A percentile compares a stretch with the other conserved stretches of the same genome.
Conservation (phyloP, 1,140 invertebrate species). For the Zelostemma sp. region DNA sequence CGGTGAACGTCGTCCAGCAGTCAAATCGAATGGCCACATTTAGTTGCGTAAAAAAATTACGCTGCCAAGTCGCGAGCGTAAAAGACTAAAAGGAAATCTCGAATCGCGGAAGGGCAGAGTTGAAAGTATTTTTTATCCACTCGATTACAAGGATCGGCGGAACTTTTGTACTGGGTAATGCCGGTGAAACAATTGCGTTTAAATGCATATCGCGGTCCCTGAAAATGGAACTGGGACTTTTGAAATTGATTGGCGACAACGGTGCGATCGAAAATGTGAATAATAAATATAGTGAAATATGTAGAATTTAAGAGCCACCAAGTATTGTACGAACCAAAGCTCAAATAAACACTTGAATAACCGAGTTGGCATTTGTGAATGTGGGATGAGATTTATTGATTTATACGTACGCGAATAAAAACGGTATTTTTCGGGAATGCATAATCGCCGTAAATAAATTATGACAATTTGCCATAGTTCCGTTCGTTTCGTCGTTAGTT, state of each 20-base stretch:
- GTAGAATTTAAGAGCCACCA: constrained; percentile 20
- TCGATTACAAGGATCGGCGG: constrained; percentile 19
- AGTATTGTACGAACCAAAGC: constrained; percentile 52
- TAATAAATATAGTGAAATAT: constrained; percentile 6
- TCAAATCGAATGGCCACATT: constrained; percentile 13
- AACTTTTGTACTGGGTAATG: constrained; percentile 34
- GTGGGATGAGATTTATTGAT: too few relatives aligned
- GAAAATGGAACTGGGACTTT: constrained; percentile 13
- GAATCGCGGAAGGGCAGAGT: constrained; percentile 24
- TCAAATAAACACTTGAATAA: constrained; percentile 23
- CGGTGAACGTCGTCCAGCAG: constrained; percentile 36
- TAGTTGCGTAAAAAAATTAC: constrained; percentile 18
- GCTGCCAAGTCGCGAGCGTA: constrained; percentile 21
- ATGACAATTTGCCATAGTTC: neutral
- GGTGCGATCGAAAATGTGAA: constrained; percentile 12
- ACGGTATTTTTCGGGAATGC: too few relatives aligned
- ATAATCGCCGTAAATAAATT: too few relatives aligned
- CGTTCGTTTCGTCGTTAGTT: too few relatives aligned
- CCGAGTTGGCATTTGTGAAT: neutral
- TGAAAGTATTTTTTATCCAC: constrained; percentile 32
- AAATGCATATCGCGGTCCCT: constrained; percentile 29
- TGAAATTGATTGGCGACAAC: constrained; percentile 12
- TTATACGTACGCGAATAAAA: too few relatives aligned
- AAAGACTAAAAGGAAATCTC: constrained; percentile 23
- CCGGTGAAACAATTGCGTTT: constrained; percentile 11